These are phyloP conservation scores for Moxostoma hubbsi DNA, from an alignment of 2,797 vertebrate species.

Conservation along the genomic window DNA sequence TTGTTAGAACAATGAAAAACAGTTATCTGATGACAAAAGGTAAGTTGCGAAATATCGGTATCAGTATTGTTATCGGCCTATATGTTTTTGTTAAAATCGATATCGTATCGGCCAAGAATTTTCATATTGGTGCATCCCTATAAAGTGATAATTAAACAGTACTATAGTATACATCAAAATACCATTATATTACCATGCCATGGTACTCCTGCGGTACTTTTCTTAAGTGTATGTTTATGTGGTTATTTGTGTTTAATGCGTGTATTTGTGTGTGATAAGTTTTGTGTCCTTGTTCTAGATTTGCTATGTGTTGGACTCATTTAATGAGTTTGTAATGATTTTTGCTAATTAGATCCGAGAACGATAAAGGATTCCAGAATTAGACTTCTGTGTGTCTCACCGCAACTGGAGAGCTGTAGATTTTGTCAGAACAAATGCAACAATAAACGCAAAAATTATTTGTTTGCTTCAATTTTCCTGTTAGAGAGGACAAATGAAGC, in stretches of 20 bases:
- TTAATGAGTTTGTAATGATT: conserved; percentile 54
- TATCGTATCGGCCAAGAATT: too few relatives aligned
- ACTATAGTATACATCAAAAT: not conserved
- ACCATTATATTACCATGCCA: not conserved
- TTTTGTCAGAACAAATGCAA: not conserved
- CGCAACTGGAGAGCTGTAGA: conserved; percentile 1
- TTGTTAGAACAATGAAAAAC: too few relatives aligned
- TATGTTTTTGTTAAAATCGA: too few relatives aligned
- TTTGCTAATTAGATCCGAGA: conserved; percentile 57
- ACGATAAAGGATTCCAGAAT: conserved; percentile 59
- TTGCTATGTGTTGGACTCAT: conserved; percentile 9
- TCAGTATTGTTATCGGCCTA: too few relatives aligned
- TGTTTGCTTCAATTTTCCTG: conserved; percentile 1
- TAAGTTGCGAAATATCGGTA: too few relatives aligned
- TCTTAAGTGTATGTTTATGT: too few relatives aligned
- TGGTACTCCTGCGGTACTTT: too few relatives aligned
- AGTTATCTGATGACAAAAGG: too few relatives aligned
- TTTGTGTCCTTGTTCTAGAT: not conserved
- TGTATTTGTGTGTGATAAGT: not conserved
- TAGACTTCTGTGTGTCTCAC: conserved; percentile 45
- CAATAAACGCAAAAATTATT: not conserved
- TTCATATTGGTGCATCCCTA: too few relatives aligned
- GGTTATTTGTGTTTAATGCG: too few relatives aligned
- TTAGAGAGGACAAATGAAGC: not conserved
- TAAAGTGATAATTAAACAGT: not conserved